These are phyloP conservation scores for Desmophyllum pertusum DNA, from an alignment of 92 coral and sea anemone genomes.

Conservation along the genomic window DNA sequence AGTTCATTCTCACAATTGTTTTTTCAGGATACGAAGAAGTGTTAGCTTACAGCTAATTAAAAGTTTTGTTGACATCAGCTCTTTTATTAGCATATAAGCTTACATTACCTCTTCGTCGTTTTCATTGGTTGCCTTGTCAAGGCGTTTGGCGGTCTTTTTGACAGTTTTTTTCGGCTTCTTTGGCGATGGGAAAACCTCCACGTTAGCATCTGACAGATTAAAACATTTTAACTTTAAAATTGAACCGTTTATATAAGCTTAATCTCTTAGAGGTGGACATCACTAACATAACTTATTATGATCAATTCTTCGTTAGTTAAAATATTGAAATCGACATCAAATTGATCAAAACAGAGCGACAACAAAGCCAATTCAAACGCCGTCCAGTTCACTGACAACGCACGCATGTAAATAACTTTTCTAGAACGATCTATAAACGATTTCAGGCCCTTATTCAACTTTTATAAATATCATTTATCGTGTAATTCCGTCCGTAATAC, in stretches of 20 bases:
- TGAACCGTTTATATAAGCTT: not conserved
- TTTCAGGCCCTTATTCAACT: not conserved
- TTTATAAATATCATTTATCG: not conserved
- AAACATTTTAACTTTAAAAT: not conserved
- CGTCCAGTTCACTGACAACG: too few relatives aligned
- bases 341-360: not conserved
- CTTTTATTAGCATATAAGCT: not conserved
- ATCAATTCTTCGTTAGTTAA: not conserved
- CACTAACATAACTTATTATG: not conserved
- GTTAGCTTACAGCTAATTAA: too few relatives aligned
- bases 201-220: conserved; percentile 11
- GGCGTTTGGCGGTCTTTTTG: conserved; percentile 46
- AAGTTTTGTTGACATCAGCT: not conserved
- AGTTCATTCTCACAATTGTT: too few relatives aligned
- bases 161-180: conserved; percentile 31
- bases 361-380: conserved; percentile 15
- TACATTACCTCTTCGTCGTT: conserved; percentile 29
- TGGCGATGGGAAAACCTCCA: conserved; percentile 12
- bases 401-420: too few relatives aligned
- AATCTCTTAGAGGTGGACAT: too few relatives aligned
- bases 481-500: not conserved
- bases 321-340: not conserved
- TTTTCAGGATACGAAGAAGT: not conserved
- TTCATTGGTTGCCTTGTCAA: conserved; percentile 18
- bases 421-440: not conserved